Percentiles rank a stretch among this genome's conserved stretches.
Evolutionary conservation across 2,888 invertebrate genomes (phyloP).

Genomic region (Cenopis cana): DNA sequence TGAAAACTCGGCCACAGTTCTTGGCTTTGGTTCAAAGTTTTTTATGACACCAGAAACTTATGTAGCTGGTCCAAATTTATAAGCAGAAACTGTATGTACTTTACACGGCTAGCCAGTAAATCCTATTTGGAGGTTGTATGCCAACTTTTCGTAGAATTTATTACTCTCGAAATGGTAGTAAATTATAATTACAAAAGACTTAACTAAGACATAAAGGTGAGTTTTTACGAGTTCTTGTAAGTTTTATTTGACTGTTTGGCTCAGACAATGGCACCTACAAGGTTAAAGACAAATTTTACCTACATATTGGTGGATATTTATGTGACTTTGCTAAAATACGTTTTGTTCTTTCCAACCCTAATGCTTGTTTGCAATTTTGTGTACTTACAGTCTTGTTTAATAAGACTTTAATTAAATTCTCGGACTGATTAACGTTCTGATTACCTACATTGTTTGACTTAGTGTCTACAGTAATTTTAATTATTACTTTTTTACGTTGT

Average conservation of each 20-base stretch:
- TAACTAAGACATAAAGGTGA: constrained; percentile 7
- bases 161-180: constrained; percentile 20
- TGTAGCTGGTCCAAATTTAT: neutral
- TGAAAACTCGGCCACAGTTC: neutral
- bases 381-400: neutral
- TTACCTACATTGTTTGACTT: too few relatives aligned
- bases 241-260: constrained; percentile 5
- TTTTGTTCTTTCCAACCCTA: neutral
- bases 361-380: neutral
- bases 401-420: neutral
- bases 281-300: neutral
- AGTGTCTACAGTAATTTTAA: too few relatives aligned
- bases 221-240: constrained; percentile 12
- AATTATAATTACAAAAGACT: constrained; percentile 25
- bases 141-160: constrained; percentile 33
- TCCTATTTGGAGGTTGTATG: constrained; percentile 16
- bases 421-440: neutral
- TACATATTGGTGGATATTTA: neutral
- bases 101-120: constrained; percentile 18
- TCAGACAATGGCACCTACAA: neutral
- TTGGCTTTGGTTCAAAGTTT: constrained; percentile 24
- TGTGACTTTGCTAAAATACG: neutral
- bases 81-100: neutral
- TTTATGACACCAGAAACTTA: constrained; percentile 11
- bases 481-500: too few relatives aligned